Evolutionary conservation across 1,140 invertebrate genomes (phyloP).

Genomic region (Diuraphis noxia): DNA sequence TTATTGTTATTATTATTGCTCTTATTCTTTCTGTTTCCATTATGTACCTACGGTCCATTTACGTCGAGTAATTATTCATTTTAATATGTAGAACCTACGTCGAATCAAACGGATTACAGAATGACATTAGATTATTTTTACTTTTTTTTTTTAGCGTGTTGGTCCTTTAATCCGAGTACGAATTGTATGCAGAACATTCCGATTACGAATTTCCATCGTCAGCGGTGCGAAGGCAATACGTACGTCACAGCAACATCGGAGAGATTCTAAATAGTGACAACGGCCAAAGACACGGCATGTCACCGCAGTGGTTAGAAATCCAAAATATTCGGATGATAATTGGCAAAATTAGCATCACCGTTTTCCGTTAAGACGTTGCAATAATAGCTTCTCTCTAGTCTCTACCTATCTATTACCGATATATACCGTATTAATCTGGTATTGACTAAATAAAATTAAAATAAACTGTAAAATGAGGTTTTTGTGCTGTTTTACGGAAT

Average conservation of each 20-base stretch:
- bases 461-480: background rate
- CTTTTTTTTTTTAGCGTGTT: background rate
- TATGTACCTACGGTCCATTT: background rate
- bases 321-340: background rate
- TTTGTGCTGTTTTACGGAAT: background rate
- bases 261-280: background rate
- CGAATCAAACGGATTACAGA: background rate
- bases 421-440: background rate
- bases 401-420: background rate
- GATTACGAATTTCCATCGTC: background rate
- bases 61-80: background rate
- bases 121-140: background rate
- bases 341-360: background rate
- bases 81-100: background rate
- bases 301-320: constrained; percentile 17
- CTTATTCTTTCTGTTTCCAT: background rate
- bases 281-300: background rate
- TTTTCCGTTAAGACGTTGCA: background rate
- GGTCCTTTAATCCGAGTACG: background rate
- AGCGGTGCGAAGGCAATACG: background rate
- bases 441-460: background rate
- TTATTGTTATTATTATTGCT: background rate
- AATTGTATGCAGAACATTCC: background rate
- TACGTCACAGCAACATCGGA: background rate
- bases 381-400: background rate